Evolutionary conservation across 2,113 vertebrate genomes (phyloP), one percentile per base, ranked within the genome.

Genomic region (Pungitius pungitius): DNA sequence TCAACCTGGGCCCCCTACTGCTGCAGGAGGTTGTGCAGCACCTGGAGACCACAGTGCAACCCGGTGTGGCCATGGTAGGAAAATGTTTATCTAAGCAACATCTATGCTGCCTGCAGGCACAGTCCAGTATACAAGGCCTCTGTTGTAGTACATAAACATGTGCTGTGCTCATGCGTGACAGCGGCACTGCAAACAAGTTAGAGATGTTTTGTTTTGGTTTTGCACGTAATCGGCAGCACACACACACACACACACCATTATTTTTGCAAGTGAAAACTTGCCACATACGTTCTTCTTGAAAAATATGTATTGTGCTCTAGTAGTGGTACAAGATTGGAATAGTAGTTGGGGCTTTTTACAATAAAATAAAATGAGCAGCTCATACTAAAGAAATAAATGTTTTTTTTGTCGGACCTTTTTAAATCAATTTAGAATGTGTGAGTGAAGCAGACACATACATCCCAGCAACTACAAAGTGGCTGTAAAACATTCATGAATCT

Each of bases 21-120:
- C 90, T 99, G 58, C 96, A 97, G 91, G 97, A 99, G 79, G 92
- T 99, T 13, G 55, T 99, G 27, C 96, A 97, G 49, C 95, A 97
- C 85, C 88, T 99, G 79, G 98, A 99, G 88, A 94, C 92, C 79
- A 92, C 89, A 3, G 94, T 94, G 33, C 94, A 95, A 27, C 94
- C 94, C 11, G 62, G 93, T 18, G 15, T 91, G 0, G 79, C 93
- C 60, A 80, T 81, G 91, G 98, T 99, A 93, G 35, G 63, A 55
- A 12, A 8, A 65, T 12, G 0, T 61, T 42, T 17, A 4, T 14
- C 8, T 22, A 37, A 17, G 11, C n/a, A 30, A 6, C 14, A 15
- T 35, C 20, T 40, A 4, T 30, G 43, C 11, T 43, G 35, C 14
- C 47, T 49, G 47, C 47, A 49, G 47, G 20, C 9, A 22, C 22